Percentiles rank a stretch among this genome's conserved stretches.
Conservation (phyloP, 1,140 invertebrate species). For the Heliconius eleuchia region DNA sequence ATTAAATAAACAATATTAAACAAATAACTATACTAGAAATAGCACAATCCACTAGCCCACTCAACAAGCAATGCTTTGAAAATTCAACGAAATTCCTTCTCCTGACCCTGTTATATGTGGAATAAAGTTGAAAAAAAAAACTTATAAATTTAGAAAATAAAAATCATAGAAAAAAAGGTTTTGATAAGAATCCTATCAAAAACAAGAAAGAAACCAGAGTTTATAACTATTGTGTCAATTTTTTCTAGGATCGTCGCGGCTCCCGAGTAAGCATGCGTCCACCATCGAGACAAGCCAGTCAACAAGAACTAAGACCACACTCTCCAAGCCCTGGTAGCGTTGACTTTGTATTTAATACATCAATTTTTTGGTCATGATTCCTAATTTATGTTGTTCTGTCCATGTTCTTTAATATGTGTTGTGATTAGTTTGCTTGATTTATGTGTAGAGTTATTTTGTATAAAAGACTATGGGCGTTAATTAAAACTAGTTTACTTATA, state of each 20-base stretch:
- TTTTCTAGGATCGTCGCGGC: slow-evolving; percentile 85
- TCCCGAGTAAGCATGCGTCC: slow-evolving; percentile 89
- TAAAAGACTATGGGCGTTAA: neutral
- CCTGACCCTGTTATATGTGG: too few species aligned
- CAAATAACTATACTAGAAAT: too few species aligned
- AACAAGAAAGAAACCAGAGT: too few species aligned
- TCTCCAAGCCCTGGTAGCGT: slow-evolving; percentile 89
- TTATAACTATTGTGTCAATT: neutral
- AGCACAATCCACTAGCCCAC: too few species aligned
- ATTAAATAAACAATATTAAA: too few species aligned
- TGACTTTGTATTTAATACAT: slow-evolving; percentile 30
- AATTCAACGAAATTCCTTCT: too few species aligned
- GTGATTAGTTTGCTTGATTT: slow-evolving; percentile 18
- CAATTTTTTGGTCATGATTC: slow-evolving; percentile 16
- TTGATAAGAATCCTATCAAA: too few species aligned
- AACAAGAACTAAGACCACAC: slow-evolving; percentile 89
- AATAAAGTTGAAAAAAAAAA: too few species aligned
- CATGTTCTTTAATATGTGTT: slow-evolving; percentile 8
- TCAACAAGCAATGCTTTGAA: too few species aligned
- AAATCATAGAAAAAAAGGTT: too few species aligned
- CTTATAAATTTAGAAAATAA: too few species aligned
- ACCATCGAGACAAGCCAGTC: slow-evolving; percentile 90
- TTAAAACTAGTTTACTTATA: neutral
- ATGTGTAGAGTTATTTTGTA: neutral
- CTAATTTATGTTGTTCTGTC: slow-evolving; percentile 15